phyloP scores from a whole-genome alignment of 2,888 invertebrate species.

The Megaustenia siamemsis region DNA sequence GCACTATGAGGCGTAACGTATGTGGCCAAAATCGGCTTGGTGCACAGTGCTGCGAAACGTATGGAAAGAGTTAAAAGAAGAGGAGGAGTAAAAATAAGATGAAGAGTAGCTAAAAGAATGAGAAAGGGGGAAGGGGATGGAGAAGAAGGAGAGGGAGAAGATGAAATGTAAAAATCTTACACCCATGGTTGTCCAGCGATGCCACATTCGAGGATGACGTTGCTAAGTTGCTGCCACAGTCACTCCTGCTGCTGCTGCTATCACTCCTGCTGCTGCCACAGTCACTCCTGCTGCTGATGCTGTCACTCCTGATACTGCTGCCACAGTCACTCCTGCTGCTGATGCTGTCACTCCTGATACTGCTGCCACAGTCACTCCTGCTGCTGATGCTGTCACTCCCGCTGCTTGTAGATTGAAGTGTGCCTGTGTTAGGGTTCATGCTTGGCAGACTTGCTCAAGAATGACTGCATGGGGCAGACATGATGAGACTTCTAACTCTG shows the following conservation, averaged over 20 bases:
- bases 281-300: constrained; percentile 30
- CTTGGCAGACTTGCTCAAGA: constrained; percentile 12
- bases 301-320: constrained; percentile 35
- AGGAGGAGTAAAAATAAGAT: too few relatives aligned
- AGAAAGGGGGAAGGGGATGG: too few relatives aligned
- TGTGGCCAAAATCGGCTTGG: too few relatives aligned
- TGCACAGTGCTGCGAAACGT: too few relatives aligned
- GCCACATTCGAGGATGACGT: neutral
- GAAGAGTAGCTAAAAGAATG: too few relatives aligned
- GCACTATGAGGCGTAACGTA: too few relatives aligned
- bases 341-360: constrained; percentile 35
- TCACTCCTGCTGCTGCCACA: constrained; percentile 27
- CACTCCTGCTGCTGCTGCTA: constrained; percentile 19
- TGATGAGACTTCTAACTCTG: neutral
- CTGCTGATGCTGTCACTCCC: constrained; percentile 34
- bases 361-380: too few relatives aligned
- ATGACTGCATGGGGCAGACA: constrained; percentile 1
- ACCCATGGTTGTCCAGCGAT: constrained; percentile 6
- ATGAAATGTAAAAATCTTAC: constrained; percentile 5
- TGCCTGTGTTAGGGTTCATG: constrained; percentile 49
- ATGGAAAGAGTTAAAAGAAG: too few relatives aligned
- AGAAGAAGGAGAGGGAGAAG: too few relatives aligned
- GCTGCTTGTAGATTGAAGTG: constrained; percentile 24
- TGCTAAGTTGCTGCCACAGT: too few relatives aligned
- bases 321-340: too few relatives aligned